phyloP scores from a whole-genome alignment of 1,140 invertebrate genomes.

The Calycopis cecrops region DNA sequence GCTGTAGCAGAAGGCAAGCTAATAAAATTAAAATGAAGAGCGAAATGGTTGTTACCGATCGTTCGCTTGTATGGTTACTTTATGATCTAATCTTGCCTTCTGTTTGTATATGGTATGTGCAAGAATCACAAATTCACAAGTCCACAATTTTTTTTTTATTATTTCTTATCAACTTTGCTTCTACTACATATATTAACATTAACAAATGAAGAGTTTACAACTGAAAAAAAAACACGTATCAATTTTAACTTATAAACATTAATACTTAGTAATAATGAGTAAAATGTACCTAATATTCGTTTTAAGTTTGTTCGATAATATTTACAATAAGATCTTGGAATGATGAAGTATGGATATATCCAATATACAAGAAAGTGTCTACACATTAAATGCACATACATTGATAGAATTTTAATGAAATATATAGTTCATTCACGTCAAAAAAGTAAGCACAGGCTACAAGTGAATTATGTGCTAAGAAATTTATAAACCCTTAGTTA shows the following conservation, averaged over 20 bases:
- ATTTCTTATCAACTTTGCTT: slow-evolving; percentile 25
- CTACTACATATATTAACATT: slow-evolving; percentile 39
- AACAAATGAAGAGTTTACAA: slow-evolving; percentile 23
- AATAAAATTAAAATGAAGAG: slow-evolving; percentile 16
- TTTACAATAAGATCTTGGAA: slow-evolving; percentile 46
- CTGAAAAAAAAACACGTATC: slow-evolving; percentile 24
- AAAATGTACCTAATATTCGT: slow-evolving; percentile 27
- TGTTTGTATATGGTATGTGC: slow-evolving; percentile 12
- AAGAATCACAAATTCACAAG: slow-evolving; percentile 3
- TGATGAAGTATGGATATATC: slow-evolving; percentile 48
- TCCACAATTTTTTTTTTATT: slow-evolving; percentile 13
- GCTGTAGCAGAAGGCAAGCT: slow-evolving; percentile 20
- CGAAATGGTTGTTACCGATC: no score
- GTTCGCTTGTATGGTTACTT: no score
- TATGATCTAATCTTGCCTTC: not conserved
- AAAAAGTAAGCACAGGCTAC: not conserved
- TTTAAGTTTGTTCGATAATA: slow-evolving; percentile 35
- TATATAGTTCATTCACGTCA: no score
- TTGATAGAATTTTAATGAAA: not conserved
- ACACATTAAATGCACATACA: slow-evolving; percentile 10
- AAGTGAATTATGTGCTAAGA: not conserved
- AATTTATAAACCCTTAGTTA: not conserved
- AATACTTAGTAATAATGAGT: slow-evolving; percentile 32
- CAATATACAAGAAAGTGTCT: slow-evolving; percentile 6
- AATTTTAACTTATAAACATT: slow-evolving; percentile 30